phyloP scores from a whole-genome alignment of 2,797 vertebrate species.

The Cheirogaleus major region DNA sequence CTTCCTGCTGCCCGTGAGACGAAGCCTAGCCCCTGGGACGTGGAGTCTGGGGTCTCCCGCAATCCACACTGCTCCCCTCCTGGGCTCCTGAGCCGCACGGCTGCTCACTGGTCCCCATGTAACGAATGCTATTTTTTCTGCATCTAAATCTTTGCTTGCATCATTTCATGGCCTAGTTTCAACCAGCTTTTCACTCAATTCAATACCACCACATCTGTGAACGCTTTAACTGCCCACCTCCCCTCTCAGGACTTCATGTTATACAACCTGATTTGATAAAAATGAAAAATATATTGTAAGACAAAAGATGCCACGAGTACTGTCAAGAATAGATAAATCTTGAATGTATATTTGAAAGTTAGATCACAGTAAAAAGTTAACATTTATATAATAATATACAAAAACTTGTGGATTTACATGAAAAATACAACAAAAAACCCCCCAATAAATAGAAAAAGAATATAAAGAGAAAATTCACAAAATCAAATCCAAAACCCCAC shows the following conservation, averaged over 20 bases:
- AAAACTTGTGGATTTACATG: background rate
- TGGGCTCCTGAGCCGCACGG: fast-evolving
- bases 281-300: background rate
- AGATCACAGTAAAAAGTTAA: background rate
- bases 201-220: background rate
- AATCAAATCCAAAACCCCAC: background rate
- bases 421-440: background rate
- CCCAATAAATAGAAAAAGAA: background rate
- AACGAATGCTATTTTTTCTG: background rate
- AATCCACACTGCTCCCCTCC: fast-evolving
- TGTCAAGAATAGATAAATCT: background rate
- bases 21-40: background rate
- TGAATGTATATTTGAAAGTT: background rate
- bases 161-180: background rate
- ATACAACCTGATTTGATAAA: background rate
- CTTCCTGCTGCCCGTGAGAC: background rate
- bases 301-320: background rate
- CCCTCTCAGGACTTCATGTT: background rate
- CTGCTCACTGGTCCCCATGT: fast-evolving
- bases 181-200: background rate
- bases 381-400: background rate
- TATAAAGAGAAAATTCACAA: background rate
- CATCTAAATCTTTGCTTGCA: background rate
- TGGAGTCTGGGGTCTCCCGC: too few species aligned
- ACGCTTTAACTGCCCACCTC: background rate